Conservation (phyloP, 2,797 vertebrate species). For the Amniataba percoides region DNA sequence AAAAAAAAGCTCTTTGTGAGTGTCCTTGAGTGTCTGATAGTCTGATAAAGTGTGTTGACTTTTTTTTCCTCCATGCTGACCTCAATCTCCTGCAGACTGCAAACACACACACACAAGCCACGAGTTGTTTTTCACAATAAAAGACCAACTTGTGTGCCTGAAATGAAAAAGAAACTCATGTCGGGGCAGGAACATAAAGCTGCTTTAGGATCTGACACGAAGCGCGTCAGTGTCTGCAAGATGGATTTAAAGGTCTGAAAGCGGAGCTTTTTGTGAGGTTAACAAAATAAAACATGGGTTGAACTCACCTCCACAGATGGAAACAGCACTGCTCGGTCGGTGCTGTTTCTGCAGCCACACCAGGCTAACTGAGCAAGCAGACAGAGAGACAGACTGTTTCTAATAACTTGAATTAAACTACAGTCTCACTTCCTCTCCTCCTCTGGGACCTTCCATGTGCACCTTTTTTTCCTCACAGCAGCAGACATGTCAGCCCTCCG, state of each 20-base stretch:
- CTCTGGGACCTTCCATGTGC: no score
- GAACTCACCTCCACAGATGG: constrained; percentile 33
- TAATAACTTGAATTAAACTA: neutral
- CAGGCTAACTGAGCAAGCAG: constrained; percentile 46
- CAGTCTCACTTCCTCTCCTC: neutral
- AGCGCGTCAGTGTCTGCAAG: neutral
- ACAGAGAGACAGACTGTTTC: neutral
- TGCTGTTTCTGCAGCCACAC: neutral
- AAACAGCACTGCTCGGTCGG: neutral
- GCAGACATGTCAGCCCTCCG: constrained; percentile 49
- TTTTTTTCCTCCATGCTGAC: constrained; percentile 9
- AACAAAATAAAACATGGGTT: neutral
- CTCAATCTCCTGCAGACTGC: neutral
- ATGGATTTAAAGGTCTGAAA: neutral
- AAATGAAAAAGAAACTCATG: neutral
- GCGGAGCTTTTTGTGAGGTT: no score
- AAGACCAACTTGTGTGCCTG: neutral
- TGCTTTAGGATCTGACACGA: neutral
- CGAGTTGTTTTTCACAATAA: no score
- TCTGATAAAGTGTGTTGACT: neutral
- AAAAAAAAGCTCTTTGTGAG: no score
- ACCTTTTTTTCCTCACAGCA: neutral
- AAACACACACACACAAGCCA: no score
- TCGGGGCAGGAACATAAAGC: neutral
- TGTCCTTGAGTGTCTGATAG: no score